Evolutionary conservation across 1,140 invertebrate genomes (phyloP).

Genomic region (Bombus sylvicola): DNA sequence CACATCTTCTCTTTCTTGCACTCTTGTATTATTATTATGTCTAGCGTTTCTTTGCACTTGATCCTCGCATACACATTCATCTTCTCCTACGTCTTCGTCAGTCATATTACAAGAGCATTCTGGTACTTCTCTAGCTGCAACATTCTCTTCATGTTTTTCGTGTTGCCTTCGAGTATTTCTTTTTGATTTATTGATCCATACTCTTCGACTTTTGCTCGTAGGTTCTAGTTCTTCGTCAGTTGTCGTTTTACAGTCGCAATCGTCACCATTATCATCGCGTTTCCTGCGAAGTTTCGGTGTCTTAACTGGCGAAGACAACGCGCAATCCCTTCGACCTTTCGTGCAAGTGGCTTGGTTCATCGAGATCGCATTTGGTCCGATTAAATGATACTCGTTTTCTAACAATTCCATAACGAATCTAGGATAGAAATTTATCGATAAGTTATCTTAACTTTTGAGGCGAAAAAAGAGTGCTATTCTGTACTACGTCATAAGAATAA

Average conservation of each 20-base stretch:
- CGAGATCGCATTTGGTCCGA: constrained; percentile 47
- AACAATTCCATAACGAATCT: constrained; percentile 58
- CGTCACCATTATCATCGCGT: neutral
- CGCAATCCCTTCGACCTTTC: neutral
- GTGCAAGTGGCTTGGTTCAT: constrained; percentile 14
- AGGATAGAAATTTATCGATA: neutral
- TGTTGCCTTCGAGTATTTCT: neutral
- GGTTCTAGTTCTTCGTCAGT: neutral
- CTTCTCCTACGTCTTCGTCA: neutral
- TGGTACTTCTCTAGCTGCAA: neutral
- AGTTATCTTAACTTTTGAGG: neutral
- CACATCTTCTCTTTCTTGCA: no score
- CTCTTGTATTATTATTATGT: neutral
- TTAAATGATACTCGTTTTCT: constrained; percentile 52
- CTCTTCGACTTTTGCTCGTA: neutral
- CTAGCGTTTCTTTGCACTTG: neutral
- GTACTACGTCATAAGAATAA: neutral
- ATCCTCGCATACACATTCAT: neutral
- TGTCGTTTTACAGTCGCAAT: constrained; percentile 8
- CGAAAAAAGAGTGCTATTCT: neutral
- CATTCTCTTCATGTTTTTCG: neutral
- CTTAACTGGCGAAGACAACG: neutral
- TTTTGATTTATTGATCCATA: neutral
- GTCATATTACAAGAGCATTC: neutral
- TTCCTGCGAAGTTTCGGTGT: neutral